Evolutionary conservation across 2,113 vertebrate species (phyloP), one percentile per base, ranked within the genome.

Genomic region (Microtus pennsylvanicus): DNA sequence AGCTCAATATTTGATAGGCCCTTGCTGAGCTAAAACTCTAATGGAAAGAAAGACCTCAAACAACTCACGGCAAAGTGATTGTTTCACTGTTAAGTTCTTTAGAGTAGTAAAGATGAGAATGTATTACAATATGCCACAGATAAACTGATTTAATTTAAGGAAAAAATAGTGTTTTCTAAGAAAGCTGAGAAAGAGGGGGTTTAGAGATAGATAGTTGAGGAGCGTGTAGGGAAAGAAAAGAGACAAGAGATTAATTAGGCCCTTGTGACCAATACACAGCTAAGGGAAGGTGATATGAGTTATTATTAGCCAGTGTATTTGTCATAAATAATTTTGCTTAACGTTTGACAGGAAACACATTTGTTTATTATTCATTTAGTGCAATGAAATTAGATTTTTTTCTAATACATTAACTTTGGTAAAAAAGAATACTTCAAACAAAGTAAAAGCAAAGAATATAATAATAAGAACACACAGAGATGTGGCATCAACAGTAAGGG

Each of bases 371-470:
- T 83, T 91, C 3, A 87, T 72, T 86, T 89, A 86, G 85, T 74
- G 4, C 26, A 89, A 89, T 61, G 19, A 14, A 83, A 91, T 55
- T 87, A 63, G 3, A n/a, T 83, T 93, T 94, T 72, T 89, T 78
- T 30, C 28, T 50, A 88, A 70, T 52, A 72, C 0, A 78, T 58
- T 52, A 77, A 47, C 65, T 61, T 94, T 19, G 45, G 61, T 82
- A 86, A 81, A 76, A 58, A 92, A 75, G 10, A 90, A 19, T 85
- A 19, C 86, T 85, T 92, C 61, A 30, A 55, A 55, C 22, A 70
- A 97, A 91, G 8, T 22, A 70, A 70, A 30, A 65, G 86, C 76
- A 78, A 89, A 6, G 7, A 45, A 87, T 24, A 91, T 90, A 83
- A 74, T 42, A 38, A 0, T 89, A 78, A 13, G 9, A 89, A 4